Evolutionary conservation across 2,797 vertebrate species (phyloP).

Genomic region (Chloroceryle amazona): DNA sequence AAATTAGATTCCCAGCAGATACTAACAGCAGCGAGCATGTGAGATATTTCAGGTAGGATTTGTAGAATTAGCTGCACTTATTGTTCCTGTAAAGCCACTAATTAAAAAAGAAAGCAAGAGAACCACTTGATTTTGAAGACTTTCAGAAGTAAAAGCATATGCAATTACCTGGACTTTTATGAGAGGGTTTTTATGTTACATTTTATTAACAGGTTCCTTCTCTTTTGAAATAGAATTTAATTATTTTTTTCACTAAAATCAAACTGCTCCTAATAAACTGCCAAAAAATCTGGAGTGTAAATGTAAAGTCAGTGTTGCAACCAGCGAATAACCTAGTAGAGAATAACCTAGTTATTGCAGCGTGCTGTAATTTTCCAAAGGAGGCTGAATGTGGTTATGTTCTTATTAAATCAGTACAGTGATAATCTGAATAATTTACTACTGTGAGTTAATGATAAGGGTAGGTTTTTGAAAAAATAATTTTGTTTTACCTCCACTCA

Average conservation of each 20-base stretch:
- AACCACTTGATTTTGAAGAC: background rate
- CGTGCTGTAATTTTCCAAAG: conserved; percentile 4
- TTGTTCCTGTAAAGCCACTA: background rate
- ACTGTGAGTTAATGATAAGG: conserved; percentile 10
- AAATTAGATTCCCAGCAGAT: background rate
- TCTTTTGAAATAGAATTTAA: background rate
- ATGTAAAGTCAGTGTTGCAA: background rate
- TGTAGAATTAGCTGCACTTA: background rate
- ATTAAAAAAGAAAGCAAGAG: background rate
- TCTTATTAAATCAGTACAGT: conserved; percentile 52
- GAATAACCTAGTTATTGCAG: background rate
- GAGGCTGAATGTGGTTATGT: background rate
- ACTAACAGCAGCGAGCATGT: background rate
- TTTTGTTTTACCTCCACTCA: background rate
- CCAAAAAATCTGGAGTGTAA: background rate
- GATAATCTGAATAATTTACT: conserved; percentile 41
- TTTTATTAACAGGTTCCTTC: background rate
- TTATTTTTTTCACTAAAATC: background rate
- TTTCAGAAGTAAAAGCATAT: background rate
- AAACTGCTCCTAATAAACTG: background rate
- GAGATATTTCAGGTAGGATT: background rate
- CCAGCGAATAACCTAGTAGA: background rate
- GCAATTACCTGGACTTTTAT: background rate
- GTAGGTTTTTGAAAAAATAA: background rate
- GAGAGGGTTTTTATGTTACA: background rate